Evolutionary conservation across 2,888 invertebrate genomes (phyloP).

Genomic region (Lasioglossum villosulum): DNA sequence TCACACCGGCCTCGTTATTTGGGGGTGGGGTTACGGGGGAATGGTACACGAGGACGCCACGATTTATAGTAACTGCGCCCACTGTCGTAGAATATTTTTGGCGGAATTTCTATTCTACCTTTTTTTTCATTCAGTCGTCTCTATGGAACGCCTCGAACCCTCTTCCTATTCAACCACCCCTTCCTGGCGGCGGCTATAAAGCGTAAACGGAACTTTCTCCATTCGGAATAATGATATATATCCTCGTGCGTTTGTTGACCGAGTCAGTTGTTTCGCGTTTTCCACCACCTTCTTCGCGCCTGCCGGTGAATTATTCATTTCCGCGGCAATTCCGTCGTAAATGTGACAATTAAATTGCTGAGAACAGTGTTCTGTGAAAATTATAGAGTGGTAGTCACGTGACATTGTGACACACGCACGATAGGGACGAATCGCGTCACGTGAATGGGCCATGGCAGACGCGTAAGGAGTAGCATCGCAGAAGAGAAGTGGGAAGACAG

Average conservation of each 20-base stretch:
- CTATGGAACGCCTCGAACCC: constrained; percentile 29
- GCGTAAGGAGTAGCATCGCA: too few species aligned
- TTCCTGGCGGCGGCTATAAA: constrained; percentile 37
- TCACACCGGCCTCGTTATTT: constrained; percentile 19
- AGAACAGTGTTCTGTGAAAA: too few species aligned
- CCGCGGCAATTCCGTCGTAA: neutral
- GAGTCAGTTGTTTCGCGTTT: constrained; percentile 18
- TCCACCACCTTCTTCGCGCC: neutral
- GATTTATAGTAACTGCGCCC: constrained; percentile 81
- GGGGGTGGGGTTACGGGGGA: constrained; percentile 17
- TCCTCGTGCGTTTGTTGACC: neutral
- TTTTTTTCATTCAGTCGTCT: constrained; percentile 45
- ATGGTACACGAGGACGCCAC: constrained; percentile 71
- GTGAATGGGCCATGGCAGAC: too few species aligned
- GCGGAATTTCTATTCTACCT: constrained; percentile 74
- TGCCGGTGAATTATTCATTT: neutral
- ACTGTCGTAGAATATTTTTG: constrained; percentile 80
- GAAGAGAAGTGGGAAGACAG: too few species aligned
- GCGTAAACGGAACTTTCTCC: constrained; percentile 41
- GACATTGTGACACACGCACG: too few species aligned
- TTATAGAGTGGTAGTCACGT: neutral
- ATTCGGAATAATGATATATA: constrained; percentile 20
- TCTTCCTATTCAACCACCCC: constrained; percentile 23
- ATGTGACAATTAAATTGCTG: neutral
- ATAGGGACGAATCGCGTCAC: too few species aligned